Evolutionary conservation across 2,797 vertebrate species (phyloP).

Genomic region (Lithobates sylvaticus): DNA sequence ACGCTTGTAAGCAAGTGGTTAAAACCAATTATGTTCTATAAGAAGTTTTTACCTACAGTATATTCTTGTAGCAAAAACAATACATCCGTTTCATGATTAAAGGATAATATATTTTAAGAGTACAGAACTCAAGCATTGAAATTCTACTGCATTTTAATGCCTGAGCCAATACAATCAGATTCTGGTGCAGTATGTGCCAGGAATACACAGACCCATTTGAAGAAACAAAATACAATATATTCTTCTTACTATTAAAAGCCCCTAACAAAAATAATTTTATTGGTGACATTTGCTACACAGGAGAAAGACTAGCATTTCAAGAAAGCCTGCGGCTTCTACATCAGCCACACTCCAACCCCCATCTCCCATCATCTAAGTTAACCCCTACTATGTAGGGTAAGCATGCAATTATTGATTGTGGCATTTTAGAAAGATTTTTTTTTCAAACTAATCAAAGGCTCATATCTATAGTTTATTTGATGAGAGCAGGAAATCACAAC

Average conservation of each 20-base stretch:
- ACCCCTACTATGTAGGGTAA: not conserved
- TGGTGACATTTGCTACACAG: slow-evolving; percentile 13
- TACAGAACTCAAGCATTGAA: no score
- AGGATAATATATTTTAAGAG: no score
- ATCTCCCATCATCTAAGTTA: not conserved
- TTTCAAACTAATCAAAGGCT: not conserved
- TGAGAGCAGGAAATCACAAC: not conserved
- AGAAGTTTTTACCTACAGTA: no score
- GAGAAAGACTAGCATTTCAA: slow-evolving; percentile 10
- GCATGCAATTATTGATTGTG: not conserved
- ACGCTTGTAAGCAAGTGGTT: no score
- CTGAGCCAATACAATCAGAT: no score
- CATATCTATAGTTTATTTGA: not conserved
- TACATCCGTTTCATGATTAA: no score
- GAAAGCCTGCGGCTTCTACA: slow-evolving; percentile 18
- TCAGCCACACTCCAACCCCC: not conserved
- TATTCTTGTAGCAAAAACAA: no score
- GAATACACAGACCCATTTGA: not conserved
- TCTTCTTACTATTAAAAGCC: slow-evolving; percentile 6
- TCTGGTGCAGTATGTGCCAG: not conserved
- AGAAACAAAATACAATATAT: not conserved
- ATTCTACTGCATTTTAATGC: no score
- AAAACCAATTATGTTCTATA: no score
- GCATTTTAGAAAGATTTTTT: not conserved
- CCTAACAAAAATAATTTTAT: slow-evolving; percentile 10